Evolutionary conservation across 2,888 invertebrate genomes (phyloP).

Genomic region (Mimumesa dahlbomi): DNA sequence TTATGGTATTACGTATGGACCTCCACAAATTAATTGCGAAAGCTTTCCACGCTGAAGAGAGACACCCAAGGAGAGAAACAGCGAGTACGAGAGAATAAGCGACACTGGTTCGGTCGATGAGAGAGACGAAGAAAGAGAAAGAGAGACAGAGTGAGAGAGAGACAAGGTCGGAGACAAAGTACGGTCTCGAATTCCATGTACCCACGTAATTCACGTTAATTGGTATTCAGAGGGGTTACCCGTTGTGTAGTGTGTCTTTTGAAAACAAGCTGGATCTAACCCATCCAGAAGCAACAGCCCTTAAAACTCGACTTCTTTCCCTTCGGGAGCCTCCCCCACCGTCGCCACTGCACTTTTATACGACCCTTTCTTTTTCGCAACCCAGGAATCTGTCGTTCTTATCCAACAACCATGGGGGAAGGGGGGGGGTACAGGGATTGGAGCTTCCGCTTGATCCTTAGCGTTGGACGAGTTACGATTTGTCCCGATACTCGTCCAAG

Average conservation of each 20-base stretch:
- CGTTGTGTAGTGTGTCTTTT: slow-evolving; percentile 62
- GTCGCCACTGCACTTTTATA: not conserved
- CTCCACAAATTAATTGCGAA: slow-evolving; percentile 52
- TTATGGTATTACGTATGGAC: slow-evolving; percentile 33
- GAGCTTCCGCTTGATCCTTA: no score
- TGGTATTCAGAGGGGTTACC: slow-evolving; percentile 70
- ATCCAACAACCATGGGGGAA: no score
- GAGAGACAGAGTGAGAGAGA: slow-evolving; percentile 17
- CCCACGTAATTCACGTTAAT: slow-evolving; percentile 73
- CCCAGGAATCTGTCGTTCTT: not conserved
- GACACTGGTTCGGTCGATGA: no score
- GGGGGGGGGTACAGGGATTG: no score
- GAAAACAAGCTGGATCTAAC: slow-evolving; percentile 62
- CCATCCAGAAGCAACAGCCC: slow-evolving; percentile 52
- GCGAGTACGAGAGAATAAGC: not conserved
- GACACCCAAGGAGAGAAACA: slow-evolving; percentile 14
- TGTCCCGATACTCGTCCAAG: slow-evolving; percentile 6
- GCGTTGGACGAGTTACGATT: slow-evolving; percentile 10
- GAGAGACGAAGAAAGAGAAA: slow-evolving; percentile 12
- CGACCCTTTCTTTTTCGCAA: not conserved
- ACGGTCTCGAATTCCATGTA: slow-evolving; percentile 60
- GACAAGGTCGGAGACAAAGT: slow-evolving; percentile 36
- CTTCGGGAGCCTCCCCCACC: slow-evolving; percentile 30
- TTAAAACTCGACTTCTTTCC: slow-evolving; percentile 55
- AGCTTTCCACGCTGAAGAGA: slow-evolving; percentile 18